Base-by-base conservation (phyloP, 2,797 vertebrate genomes). In the Syncerus caffer region DNA sequence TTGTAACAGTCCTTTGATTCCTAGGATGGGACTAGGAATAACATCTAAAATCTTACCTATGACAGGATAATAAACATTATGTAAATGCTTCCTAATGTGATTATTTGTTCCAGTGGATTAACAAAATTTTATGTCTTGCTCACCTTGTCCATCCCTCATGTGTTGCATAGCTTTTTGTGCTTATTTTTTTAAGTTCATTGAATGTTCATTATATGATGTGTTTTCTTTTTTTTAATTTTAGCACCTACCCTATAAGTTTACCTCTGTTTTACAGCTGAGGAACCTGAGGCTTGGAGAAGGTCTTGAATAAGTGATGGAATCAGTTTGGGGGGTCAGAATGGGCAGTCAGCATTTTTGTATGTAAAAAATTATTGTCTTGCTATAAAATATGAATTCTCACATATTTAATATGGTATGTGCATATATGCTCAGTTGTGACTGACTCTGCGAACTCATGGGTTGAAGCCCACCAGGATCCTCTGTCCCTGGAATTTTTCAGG, bases 191-290 rank as follows among this genome's bases (percentile, higher is more conserved):
- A 89, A 55, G 62, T 13, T 92, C 88, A 83, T 60, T 90, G 47
- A 89, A 38, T 27, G 60, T 90, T 83, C 45, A 88, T 84, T 94
- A 15, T 84, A 11, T 84, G 71, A 23, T 58, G 1, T n/a, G 34
- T 85, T 89, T 94, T 93, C 58, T 71, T 96, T 62, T 78, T 95
- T 95, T 42, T 51, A n/a, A 62, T 95, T 94, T 95, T 97, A 38
- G 1, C 25, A 11, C n/a, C n/a, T n/a, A 15, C n/a, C 19, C 12
- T 23, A 0, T 47, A 90, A 45, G 17, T 60, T 82, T 86, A 29
- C 23, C 14, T 31, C 9, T 34, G 0, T 79, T 85, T 93, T 90
- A 62, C 14, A 88, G 51, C n/a, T 8, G 38, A 89, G 57, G 45
- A 90, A 79, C 13, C 64, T 17, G 15, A 76, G 42, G 23, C 58